Percentiles rank a stretch among this genome's conserved stretches.
Evolutionary conservation across 2,113 vertebrate species (phyloP).

Genomic region (Gracilinanus agilis): DNA sequence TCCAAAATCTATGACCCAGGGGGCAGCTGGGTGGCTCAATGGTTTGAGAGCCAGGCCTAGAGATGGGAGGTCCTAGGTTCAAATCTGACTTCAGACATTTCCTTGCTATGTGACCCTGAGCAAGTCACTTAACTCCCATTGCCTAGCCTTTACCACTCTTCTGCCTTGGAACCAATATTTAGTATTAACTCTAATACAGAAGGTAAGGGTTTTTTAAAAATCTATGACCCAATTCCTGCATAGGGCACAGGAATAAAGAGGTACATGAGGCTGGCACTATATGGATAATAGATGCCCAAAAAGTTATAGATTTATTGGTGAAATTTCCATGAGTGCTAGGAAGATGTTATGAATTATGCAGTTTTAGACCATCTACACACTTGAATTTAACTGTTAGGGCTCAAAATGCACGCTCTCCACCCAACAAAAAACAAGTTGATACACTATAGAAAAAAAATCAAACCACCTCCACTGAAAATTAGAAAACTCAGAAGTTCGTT

Average conservation of each 20-base stretch:
- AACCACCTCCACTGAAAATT: background rate
- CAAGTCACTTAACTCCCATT: no score
- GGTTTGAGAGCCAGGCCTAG: no score
- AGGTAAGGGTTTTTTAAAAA: background rate
- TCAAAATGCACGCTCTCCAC: background rate
- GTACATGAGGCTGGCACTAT: background rate
- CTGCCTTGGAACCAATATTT: no score
- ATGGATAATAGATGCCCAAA: background rate
- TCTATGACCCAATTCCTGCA: background rate
- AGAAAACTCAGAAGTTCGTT: background rate
- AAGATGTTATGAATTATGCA: background rate
- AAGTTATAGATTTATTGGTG: background rate
- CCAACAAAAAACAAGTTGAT: background rate
- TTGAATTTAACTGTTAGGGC: background rate
- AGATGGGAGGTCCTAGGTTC: no score
- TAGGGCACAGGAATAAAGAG: background rate
- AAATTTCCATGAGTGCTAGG: background rate
- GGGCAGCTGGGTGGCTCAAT: no score
- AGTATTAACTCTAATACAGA: no score
- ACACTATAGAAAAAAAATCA: background rate
- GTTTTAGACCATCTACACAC: background rate
- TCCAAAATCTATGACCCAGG: background rate
- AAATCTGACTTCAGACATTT: no score
- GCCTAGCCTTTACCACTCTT: no score
- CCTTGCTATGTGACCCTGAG: no score